phyloP scores from a whole-genome alignment of 2,888 invertebrate species.

The Galeopsomyia nigrocyanea region DNA sequence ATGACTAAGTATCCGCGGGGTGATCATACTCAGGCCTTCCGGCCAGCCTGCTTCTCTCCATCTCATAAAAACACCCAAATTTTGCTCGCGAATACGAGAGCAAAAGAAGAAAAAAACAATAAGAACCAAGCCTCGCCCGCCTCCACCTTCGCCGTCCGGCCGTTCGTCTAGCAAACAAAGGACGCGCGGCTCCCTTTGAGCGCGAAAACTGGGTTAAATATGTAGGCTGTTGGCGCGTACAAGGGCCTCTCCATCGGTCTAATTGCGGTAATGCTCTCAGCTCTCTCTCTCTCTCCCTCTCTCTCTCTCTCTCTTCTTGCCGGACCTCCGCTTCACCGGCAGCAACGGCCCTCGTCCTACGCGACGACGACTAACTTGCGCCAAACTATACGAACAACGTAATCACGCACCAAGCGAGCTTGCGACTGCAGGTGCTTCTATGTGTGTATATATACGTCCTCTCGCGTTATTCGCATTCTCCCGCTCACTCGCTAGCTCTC shows the following conservation, averaged over 20 bases:
- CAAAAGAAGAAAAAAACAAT: constrained; percentile 50
- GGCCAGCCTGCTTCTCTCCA: constrained; percentile 3
- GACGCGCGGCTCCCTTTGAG: constrained; percentile 37
- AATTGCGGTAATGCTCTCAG: constrained; percentile 63
- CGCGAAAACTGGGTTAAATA: constrained; percentile 60
- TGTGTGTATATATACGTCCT: too few relatives aligned
- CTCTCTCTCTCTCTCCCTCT: too few relatives aligned
- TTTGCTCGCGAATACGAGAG: constrained; percentile 40
- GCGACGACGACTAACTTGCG: constrained; percentile 35
- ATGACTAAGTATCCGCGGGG: constrained; percentile 13
- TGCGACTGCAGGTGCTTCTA: too few relatives aligned
- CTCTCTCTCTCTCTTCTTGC: too few relatives aligned
- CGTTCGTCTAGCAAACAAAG: constrained; percentile 35
- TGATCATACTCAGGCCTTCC: constrained; percentile 29
- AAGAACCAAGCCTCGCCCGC: constrained; percentile 31
- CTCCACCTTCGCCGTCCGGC: background rate
- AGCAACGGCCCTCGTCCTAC: constrained; percentile 10
- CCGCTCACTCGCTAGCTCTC: background rate
- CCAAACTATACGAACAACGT: constrained; percentile 50
- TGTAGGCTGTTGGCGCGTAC: constrained; percentile 58
- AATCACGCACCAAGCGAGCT: constrained; percentile 45
- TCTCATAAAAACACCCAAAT: constrained; percentile 49
- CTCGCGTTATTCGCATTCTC: background rate
- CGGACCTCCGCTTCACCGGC: constrained; percentile 51
- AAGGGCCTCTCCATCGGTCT: constrained; percentile 60